Percentiles rank a stretch among this genome's conserved stretches.
Evolutionary conservation across 2,797 vertebrate species (phyloP).

Genomic region (Oreortyx pictus): DNA sequence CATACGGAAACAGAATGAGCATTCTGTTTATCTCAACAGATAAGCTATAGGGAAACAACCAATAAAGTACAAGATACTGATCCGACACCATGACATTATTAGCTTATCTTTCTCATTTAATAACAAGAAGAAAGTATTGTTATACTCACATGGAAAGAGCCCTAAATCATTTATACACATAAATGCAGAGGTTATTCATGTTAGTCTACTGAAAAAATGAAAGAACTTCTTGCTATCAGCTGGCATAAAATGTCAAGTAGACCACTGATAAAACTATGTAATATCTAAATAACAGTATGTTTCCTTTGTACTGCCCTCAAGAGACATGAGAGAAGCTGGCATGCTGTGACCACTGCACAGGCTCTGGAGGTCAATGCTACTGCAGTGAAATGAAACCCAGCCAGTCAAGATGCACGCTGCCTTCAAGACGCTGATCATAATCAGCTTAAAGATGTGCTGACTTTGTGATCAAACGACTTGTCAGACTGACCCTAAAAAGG

Average conservation of each 20-base stretch:
- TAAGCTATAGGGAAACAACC: neutral
- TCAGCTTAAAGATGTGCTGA: neutral
- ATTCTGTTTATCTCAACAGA: neutral
- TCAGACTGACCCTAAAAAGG: neutral
- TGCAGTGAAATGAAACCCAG: neutral
- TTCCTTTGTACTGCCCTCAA: neutral
- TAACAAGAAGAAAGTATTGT: neutral
- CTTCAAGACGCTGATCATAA: neutral
- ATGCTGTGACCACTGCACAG: neutral
- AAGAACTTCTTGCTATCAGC: neutral
- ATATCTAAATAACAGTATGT: neutral
- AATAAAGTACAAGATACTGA: neutral
- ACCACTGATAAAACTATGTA: neutral
- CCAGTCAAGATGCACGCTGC: neutral
- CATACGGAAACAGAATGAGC: neutral
- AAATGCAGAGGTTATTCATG: neutral
- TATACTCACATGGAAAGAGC: neutral
- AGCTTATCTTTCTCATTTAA: neutral
- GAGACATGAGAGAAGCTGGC: neutral
- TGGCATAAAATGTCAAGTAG: neutral
- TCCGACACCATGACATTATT: neutral
- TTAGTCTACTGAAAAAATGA: neutral
- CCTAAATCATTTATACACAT: neutral
- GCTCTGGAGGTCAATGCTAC: neutral
- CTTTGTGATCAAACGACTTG: constrained; percentile 10